Conservation (phyloP, 2,888 invertebrate species). For the Imbricaverruca yamaguchii region DNA sequence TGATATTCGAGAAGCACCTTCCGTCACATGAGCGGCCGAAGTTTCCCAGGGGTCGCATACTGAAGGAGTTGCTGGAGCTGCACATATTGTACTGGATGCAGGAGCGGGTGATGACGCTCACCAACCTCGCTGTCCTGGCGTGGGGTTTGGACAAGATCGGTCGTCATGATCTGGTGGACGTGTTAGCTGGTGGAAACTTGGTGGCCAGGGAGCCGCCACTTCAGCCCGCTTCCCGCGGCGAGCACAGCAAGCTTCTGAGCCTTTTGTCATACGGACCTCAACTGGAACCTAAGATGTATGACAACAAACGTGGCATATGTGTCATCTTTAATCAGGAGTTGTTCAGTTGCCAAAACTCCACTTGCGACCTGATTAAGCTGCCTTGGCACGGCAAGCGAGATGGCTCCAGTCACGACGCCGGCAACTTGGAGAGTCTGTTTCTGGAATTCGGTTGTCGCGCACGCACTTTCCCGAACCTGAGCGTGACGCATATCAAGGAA, state of each 20-base stretch:
- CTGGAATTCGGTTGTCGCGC: not conserved
- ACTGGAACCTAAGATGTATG: no score
- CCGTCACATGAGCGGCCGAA: not conserved
- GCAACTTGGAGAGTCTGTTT: not conserved
- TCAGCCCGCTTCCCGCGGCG: not conserved
- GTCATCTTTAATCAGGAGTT: conserved; percentile 4
- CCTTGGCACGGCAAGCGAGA: not conserved
- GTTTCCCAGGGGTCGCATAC: not conserved
- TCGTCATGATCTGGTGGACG: not conserved
- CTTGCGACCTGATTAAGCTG: not conserved
- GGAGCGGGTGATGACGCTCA: not conserved
- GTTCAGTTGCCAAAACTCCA: not conserved
- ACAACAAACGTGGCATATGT: not conserved
- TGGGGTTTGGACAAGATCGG: not conserved
- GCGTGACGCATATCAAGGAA: not conserved
- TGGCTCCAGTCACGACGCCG: not conserved
- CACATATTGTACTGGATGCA: conserved; percentile 3
- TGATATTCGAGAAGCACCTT: not conserved
- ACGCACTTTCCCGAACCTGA: not conserved
- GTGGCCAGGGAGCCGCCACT: not conserved
- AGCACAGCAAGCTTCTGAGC: not conserved
- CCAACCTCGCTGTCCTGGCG: not conserved
- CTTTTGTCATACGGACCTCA: no score
- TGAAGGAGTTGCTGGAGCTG: not conserved
- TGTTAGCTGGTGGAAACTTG: no score